Percentiles rank a stretch among this genome's conserved stretches.
These are phyloP conservation scores for Digitonthophagus gazella DNA, from an alignment of 2,888 invertebrate genomes.

Conservation along the genomic window DNA sequence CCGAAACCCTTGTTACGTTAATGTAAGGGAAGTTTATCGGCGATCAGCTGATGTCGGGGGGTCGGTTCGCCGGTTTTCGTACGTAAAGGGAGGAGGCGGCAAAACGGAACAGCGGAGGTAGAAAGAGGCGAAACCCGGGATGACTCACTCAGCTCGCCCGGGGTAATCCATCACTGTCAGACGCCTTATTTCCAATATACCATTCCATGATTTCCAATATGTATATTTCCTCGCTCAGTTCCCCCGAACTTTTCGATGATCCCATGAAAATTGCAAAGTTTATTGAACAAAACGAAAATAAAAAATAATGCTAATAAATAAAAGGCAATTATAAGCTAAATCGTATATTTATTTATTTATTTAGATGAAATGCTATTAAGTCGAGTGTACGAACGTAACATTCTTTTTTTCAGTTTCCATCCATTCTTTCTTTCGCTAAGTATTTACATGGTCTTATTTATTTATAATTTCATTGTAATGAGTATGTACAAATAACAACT, in stretches of 20 bases:
- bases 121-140: constrained; percentile 36
- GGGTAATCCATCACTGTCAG: constrained; percentile 51
- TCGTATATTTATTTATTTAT: constrained; percentile 43
- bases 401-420: constrained; percentile 44
- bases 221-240: no score
- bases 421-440: constrained; percentile 20
- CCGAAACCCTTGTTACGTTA: not conserved
- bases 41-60: constrained; percentile 43
- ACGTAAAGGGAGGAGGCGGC: constrained; percentile 23
- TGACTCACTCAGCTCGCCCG: constrained; percentile 47
- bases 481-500: no score
- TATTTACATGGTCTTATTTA: constrained; percentile 17
- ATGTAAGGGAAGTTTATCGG: constrained; percentile 34
- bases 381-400: constrained; percentile 42
- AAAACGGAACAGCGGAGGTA: not conserved
- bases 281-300: not conserved
- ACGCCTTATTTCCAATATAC: constrained; percentile 52
- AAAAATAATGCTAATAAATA: not conserved
- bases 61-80: constrained; percentile 23
- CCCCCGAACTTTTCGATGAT: not conserved
- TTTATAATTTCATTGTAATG: no score
- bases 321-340: constrained; percentile 33
- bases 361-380: constrained; percentile 46
- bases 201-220: constrained; percentile 51
- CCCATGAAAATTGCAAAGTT: not conserved